phyloP scores from a whole-genome alignment of 1,140 invertebrate genomes.

The Stegodyphus dumicola region DNA sequence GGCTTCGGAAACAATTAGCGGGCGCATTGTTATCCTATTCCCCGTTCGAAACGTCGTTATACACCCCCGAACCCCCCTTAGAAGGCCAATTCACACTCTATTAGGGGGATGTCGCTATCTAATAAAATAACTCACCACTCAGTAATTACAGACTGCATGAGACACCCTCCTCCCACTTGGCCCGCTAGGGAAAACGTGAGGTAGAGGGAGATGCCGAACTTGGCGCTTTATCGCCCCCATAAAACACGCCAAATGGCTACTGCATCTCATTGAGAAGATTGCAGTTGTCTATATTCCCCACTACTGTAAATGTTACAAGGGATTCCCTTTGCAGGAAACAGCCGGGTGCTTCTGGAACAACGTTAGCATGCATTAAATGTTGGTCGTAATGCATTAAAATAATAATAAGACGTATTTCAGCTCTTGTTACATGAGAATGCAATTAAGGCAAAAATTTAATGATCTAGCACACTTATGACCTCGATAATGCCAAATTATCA shows the following conservation, averaged over 20 bases:
- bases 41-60: slow-evolving; percentile 59
- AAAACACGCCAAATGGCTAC: background rate
- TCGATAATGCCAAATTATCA: too few species aligned
- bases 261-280: too few species aligned
- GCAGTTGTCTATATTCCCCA: too few species aligned
- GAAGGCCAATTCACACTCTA: slow-evolving; percentile 60
- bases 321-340: too few species aligned
- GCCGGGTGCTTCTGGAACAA: too few species aligned
- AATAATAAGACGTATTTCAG: too few species aligned
- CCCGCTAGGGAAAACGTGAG: slow-evolving; percentile 50
- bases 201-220: background rate
- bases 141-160: slow-evolving; percentile 59
- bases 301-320: too few species aligned
- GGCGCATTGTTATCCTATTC: slow-evolving; percentile 61
- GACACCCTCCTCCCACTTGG: slow-evolving; percentile 21
- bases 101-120: slow-evolving; percentile 60
- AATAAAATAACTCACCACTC: slow-evolving; percentile 61
- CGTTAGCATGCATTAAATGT: too few species aligned
- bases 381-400: too few species aligned
- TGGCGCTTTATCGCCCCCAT: slow-evolving; percentile 9
- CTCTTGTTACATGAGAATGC: too few species aligned
- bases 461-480: too few species aligned
- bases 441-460: too few species aligned
- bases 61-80: slow-evolving; percentile 17
- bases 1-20: slow-evolving; percentile 60